A percentile compares a stretch with the other conserved stretches of the same genome.
phyloP scores from a whole-genome alignment of 2,888 invertebrate species.

The Drosophila affinis region DNA sequence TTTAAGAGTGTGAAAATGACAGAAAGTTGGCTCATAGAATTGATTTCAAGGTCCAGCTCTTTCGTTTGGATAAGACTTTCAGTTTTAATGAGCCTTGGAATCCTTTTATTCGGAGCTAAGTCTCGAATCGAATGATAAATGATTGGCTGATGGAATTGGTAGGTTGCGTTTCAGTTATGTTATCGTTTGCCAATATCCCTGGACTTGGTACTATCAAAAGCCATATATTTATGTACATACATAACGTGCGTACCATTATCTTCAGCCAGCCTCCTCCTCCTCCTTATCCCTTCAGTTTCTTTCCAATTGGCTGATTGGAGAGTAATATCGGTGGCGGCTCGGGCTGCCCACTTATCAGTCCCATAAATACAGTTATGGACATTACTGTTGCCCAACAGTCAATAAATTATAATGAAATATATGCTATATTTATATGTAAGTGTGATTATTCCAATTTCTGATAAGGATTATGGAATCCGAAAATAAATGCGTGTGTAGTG shows the following conservation, averaged over 20 bases:
- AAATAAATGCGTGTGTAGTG: conserved; percentile 1
- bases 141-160: too few relatives aligned
- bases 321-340: conserved; percentile 27
- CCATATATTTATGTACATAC: conserved; percentile 2
- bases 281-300: neutral
- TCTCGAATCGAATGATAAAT: too few relatives aligned
- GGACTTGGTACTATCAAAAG: neutral
- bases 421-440: conserved; percentile 10
- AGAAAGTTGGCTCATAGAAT: neutral
- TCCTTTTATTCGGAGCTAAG: neutral
- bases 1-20: neutral
- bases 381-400: conserved; percentile 45
- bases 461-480: conserved; percentile 39
- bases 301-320: conserved; percentile 17
- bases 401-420: conserved; percentile 53
- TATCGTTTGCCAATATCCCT: neutral
- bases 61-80: neutral
- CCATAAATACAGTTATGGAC: conserved; percentile 61
- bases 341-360: conserved; percentile 49
- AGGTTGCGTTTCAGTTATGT: neutral
- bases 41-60: neutral
- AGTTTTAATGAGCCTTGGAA: neutral
- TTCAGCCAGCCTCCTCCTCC: conserved; percentile 21
- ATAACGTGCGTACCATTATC: conserved; percentile 14
- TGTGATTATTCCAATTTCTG: conserved; percentile 42